phyloP scores from a whole-genome alignment of 2,113 vertebrate genomes.

The Heliornis fulica region DNA sequence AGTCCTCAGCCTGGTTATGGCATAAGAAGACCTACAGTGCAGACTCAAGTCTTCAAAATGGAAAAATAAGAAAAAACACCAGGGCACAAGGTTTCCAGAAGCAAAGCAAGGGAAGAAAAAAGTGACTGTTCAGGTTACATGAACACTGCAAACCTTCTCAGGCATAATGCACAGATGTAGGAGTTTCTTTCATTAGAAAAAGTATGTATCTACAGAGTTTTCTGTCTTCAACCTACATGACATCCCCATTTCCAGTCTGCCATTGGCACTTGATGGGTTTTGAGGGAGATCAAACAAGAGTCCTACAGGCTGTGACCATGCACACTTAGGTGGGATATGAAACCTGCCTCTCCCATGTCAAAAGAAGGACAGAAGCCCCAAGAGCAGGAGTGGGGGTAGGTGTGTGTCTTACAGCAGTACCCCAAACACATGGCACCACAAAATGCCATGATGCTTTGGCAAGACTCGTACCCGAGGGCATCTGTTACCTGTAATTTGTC shows the following conservation, averaged over 20 bases:
- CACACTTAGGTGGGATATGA: background rate
- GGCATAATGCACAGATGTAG: background rate
- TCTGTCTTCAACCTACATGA: accelerated
- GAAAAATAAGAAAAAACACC: background rate
- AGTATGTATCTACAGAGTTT: accelerated
- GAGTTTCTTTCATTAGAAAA: background rate
- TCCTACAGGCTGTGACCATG: background rate
- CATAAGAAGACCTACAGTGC: background rate
- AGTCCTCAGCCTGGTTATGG: background rate
- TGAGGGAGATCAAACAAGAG: background rate
- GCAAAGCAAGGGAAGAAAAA: background rate
- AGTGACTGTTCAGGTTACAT: background rate
- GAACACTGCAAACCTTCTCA: background rate
- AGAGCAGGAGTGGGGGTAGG: background rate
- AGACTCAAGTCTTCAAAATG: background rate
- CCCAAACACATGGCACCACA: accelerated
- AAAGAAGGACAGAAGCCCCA: background rate
- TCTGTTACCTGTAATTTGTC: conserved; percentile 85
- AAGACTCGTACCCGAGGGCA: accelerated
- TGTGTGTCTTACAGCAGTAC: background rate
- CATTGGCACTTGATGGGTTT: background rate
- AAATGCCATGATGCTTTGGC: accelerated
- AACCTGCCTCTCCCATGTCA: background rate
- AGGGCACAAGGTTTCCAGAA: background rate
- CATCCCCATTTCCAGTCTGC: background rate